A percentile compares a stretch with the other conserved stretches of the same genome.
Conservation (phyloP, 2,797 vertebrate genomes). For the Scolopax rusticola region DNA sequence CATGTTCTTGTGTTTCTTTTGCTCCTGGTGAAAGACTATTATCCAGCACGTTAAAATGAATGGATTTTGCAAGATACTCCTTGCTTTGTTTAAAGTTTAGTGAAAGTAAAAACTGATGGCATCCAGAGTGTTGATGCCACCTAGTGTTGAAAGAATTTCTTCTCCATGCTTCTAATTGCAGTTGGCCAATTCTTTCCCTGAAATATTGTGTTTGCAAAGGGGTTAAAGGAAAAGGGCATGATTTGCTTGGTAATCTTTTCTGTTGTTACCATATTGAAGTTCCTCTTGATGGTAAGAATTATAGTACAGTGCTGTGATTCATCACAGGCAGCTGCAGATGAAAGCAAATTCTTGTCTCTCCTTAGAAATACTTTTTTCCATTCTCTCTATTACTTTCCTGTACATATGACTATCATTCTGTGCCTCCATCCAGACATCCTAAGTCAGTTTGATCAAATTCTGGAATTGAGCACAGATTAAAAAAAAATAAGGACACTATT, state of each 20-base stretch:
- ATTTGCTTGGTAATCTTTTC: neutral
- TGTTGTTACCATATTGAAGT: neutral
- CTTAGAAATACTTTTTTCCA: neutral
- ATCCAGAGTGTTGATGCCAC: slow-evolving; percentile 25
- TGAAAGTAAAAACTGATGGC: neutral
- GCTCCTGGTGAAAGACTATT: neutral
- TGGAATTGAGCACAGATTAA: neutral
- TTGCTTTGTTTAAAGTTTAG: neutral
- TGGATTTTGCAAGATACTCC: neutral
- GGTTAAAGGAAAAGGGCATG: neutral
- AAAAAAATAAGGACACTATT: neutral
- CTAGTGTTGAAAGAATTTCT: slow-evolving; percentile 32
- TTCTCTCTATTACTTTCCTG: neutral
- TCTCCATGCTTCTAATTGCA: neutral
- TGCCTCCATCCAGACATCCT: neutral
- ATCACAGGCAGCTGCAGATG: neutral
- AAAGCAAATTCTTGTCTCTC: neutral
- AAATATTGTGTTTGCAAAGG: neutral
- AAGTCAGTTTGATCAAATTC: neutral
- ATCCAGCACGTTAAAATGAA: neutral
- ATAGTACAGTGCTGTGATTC: neutral
- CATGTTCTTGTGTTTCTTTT: neutral
- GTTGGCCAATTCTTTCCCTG: neutral
- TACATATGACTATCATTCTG: neutral
- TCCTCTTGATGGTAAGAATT: neutral